Conservation (phyloP, 2,113 vertebrate genomes). For the Apaloderma vittatum region DNA sequence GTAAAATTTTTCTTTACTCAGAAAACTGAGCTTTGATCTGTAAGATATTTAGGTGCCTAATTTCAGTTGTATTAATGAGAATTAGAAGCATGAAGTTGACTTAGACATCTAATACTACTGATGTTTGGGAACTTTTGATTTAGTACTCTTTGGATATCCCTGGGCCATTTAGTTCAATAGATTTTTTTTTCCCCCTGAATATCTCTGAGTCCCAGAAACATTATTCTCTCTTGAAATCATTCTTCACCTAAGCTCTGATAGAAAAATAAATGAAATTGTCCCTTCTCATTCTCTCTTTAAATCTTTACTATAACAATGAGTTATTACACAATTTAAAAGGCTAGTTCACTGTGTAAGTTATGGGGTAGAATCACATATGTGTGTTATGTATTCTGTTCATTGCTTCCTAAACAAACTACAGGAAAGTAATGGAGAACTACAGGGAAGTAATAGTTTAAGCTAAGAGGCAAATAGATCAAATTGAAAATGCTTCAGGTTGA, state of each 20-base stretch:
- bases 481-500: neutral
- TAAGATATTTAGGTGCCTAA: neutral
- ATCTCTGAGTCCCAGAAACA: neutral
- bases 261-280: constrained; percentile 32
- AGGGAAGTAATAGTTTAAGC: neutral
- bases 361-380: neutral
- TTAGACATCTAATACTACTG: neutral
- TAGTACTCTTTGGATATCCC: neutral
- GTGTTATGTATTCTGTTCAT: neutral
- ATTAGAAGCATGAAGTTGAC: neutral
- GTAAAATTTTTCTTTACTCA: neutral
- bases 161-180: neutral
- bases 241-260: constrained; percentile 4
- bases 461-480: neutral
- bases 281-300: neutral
- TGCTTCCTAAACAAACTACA: neutral
- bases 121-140: neutral
- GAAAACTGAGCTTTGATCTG: neutral
- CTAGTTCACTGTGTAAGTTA: neutral
- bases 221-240: neutral
- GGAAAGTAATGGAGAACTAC: neutral
- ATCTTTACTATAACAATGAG: neutral
- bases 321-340: constrained; percentile 23
- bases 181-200: neutral
- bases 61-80: neutral